Evolutionary conservation across 2,797 vertebrate species (phyloP).

Genomic region (Cyprinodon diabolis): DNA sequence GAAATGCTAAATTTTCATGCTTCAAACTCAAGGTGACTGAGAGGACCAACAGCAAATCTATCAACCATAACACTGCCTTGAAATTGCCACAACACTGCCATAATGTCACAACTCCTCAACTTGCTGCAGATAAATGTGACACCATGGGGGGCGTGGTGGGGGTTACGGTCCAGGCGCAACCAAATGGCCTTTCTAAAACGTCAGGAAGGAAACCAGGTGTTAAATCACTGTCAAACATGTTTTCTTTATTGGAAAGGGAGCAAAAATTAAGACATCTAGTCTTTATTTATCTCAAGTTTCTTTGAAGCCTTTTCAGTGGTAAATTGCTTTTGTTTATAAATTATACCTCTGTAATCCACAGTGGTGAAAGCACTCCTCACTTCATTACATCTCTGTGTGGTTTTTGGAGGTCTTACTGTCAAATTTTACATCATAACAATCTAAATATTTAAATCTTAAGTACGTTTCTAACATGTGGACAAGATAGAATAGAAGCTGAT

Average conservation of each 20-base stretch:
- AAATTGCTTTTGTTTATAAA: no score
- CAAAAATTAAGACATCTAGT: not conserved
- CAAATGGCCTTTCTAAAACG: constrained; percentile 24
- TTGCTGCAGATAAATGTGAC: constrained; percentile 39
- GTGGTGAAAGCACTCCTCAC: not conserved
- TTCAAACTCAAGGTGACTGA: constrained; percentile 10
- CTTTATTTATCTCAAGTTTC: not conserved
- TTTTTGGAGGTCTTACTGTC: not conserved
- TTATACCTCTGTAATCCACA: not conserved
- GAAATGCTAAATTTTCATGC: not conserved
- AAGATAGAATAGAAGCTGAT: not conserved
- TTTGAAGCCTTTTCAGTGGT: not conserved
- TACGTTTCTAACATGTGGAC: not conserved
- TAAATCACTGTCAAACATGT: not conserved
- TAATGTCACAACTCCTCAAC: constrained; percentile 61
- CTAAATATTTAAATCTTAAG: not conserved
- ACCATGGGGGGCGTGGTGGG: not conserved
- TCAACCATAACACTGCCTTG: constrained; percentile 62
- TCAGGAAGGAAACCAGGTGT: not conserved
- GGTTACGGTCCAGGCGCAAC: constrained; percentile 5
- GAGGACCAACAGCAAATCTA: constrained; percentile 37
- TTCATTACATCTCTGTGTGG: no score
- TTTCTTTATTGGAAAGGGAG: not conserved
- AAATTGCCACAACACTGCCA: constrained; percentile 76
- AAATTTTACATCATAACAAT: not conserved